A percentile compares a stretch with the other conserved stretches of the same genome.
Conservation (phyloP, 2,888 invertebrate species). For the Dicroscelio sp. region DNA sequence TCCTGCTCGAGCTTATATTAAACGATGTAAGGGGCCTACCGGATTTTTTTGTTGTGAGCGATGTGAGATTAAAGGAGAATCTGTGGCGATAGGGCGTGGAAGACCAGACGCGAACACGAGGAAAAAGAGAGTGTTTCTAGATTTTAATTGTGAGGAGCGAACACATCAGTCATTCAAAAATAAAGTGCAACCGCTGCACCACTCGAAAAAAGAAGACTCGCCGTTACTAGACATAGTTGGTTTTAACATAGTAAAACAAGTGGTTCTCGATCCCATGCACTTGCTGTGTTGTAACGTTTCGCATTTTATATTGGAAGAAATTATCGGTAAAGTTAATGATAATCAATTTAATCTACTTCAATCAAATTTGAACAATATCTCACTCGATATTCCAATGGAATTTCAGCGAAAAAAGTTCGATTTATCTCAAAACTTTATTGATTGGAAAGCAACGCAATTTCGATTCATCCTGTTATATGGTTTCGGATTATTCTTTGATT, state of each 20-base stretch:
- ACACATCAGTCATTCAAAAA: not conserved
- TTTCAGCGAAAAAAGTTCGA: not conserved
- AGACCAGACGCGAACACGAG: not conserved
- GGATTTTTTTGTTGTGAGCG: conserved; percentile 19
- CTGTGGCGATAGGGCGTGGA: not conserved
- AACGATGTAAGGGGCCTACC: conserved; percentile 22
- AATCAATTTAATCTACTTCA: not conserved
- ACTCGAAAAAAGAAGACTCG: conserved; percentile 10
- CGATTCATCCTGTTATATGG: not conserved
- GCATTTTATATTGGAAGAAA: not conserved
- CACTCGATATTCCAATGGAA: not conserved
- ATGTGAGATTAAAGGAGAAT: conserved; percentile 35
- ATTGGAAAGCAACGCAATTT: conserved; percentile 7
- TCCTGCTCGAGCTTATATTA: conserved; percentile 37
- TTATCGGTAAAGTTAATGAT: not conserved
- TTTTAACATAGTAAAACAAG: conserved; percentile 72
- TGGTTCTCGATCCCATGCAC: conserved; percentile 77
- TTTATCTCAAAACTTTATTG: not conserved
- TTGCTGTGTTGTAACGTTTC: conserved; percentile 55
- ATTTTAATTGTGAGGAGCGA: not conserved
- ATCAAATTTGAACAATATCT: not conserved
- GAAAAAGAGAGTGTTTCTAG: conserved; percentile 3
- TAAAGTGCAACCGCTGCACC: conserved; percentile 12
- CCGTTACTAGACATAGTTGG: not conserved
- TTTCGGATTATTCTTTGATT: not conserved